phyloP scores from a whole-genome alignment of 1,140 invertebrate species.

The fruit fly (Drosophila melanogaster) region DNA sequence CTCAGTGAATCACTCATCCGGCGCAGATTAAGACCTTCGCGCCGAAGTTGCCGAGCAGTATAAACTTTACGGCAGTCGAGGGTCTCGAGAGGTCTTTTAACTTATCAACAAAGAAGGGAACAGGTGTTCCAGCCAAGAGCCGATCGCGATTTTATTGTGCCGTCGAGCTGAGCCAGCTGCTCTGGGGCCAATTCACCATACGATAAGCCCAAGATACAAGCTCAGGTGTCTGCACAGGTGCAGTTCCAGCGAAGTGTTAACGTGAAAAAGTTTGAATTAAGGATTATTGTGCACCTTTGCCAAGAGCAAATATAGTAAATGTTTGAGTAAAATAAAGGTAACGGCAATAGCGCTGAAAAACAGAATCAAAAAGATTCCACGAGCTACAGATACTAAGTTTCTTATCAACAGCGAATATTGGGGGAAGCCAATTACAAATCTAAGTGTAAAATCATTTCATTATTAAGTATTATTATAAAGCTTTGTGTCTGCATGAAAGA shows the following conservation, averaged over 20 bases:
- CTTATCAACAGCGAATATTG: too few species aligned
- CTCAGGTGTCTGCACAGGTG: conserved; percentile 13
- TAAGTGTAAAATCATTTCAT: too few species aligned
- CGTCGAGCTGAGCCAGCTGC: conserved; percentile 7
- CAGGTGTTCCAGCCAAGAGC: conserved; percentile 10
- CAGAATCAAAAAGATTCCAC: too few species aligned
- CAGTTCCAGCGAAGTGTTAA: too few species aligned
- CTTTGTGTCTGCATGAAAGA: too few species aligned
- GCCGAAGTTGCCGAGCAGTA: conserved; percentile 10
- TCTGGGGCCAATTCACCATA: not conserved
- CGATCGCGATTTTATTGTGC: conserved; percentile 9
- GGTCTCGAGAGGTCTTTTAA: not conserved
- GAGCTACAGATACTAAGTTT: too few species aligned
- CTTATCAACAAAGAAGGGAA: conserved; percentile 4
- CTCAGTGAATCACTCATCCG: conserved; percentile 13
- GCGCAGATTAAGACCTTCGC: not conserved
- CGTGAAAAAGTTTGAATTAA: not conserved
- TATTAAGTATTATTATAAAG: too few species aligned
- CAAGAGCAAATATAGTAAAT: not conserved
- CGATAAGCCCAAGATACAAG: conserved; percentile 10
- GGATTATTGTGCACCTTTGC: conserved; percentile 4
- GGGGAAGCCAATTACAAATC: too few species aligned
- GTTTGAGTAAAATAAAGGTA: too few species aligned
- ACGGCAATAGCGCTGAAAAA: too few species aligned
- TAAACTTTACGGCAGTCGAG: conserved; percentile 4